Base-by-base conservation (phyloP, 2,797 vertebrate species). In the Sebastes cheni region DNA sequence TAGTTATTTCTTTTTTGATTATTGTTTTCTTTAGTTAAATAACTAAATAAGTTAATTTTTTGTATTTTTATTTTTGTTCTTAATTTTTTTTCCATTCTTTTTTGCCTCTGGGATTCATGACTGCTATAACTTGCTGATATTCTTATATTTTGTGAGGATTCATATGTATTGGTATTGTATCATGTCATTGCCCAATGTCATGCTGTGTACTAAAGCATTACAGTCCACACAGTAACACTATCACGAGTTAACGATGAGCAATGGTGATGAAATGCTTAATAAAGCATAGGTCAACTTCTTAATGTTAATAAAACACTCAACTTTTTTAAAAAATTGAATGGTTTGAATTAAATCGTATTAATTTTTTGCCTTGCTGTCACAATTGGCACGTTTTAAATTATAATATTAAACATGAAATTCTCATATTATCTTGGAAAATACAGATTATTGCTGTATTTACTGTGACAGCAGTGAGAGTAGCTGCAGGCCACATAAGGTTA, bases 401-500 rank as follows among this genome's bases (percentile, higher is more conserved):
- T 18, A 27, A 14, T 23, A 11, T 23, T 12, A 56, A 55, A 56
- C 20, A 20, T 8, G 8, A 34, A 60, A 25, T 9, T 11, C 2
- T 20, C 7, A 5, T 32, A 8, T 34, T 34, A 46, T 55, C 32
- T 69, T 58, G 20, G 11, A 66, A 7, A 27, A 12, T 2, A 50
- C 46, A 50, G 1, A 14, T 14, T 8, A 42, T 46, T 11, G 4
- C 9, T 67, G 42, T 58, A 30, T 61, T 50, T 62, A 30, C 22
- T 52, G 14, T 27, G 42, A 14, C 39, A 46, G 18, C 22, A 59
- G 36, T 20, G 30, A 23, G 62, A 34, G 32, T 34, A 52, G 50
- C 72, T 60, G 59, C 54, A 52, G 77, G 54, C 68, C 80, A 58
- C 25, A 54, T 42, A 23, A 11, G 30, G 75, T 78, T 46, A 69